Conservation (phyloP, 2,797 vertebrate species). For the Denticeps clupeoides region DNA sequence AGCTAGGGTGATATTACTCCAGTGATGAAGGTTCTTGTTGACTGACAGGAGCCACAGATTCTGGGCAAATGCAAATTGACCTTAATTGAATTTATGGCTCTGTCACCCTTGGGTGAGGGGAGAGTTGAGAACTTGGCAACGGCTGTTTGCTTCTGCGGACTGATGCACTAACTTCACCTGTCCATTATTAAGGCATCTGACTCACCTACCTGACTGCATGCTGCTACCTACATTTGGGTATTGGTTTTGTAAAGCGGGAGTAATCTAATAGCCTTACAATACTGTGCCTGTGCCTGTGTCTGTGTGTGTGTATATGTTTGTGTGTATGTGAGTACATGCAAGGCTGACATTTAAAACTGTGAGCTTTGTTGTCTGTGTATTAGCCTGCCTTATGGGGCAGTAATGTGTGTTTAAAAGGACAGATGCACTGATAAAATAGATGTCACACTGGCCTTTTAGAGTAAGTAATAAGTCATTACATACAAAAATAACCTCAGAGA, state of each 20-base stretch:
- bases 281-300: background rate
- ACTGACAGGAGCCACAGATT: background rate
- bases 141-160: no score
- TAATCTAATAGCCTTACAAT: background rate
- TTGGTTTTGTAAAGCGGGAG: constrained; percentile 15
- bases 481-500: background rate
- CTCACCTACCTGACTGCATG: no score
- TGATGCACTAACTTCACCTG: no score
- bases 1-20: constrained; percentile 4
- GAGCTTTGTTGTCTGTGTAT: constrained; percentile 51
- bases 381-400: constrained; percentile 57
- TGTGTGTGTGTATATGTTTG: background rate
- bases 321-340: constrained; percentile 42
- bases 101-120: constrained; percentile 40
- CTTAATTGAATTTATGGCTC: constrained; percentile 55
- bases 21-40: constrained; percentile 6
- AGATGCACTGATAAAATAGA: no score
- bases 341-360: constrained; percentile 59
- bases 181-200: no score
- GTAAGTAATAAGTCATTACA: no score
- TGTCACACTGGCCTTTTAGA: no score
- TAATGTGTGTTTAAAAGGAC: constrained; percentile 1
- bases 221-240: constrained; percentile 15
- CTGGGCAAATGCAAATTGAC: constrained; percentile 47
- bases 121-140: background rate